Percentiles rank a stretch among this genome's conserved stretches.
phyloP scores from a whole-genome alignment of 2,797 vertebrate genomes.

The Arnoldichthys spilopterus region DNA sequence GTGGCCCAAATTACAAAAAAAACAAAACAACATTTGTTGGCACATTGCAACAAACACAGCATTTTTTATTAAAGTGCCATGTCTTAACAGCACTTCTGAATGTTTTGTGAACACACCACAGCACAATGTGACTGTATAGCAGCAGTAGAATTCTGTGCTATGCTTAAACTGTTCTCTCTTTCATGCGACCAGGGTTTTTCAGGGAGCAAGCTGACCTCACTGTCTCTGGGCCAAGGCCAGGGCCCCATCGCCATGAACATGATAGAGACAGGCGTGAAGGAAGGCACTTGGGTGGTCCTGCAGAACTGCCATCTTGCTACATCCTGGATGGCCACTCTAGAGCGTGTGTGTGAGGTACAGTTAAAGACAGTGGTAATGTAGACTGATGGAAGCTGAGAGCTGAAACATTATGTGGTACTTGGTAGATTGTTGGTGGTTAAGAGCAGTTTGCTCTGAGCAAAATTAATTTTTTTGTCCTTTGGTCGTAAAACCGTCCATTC shows the following conservation, averaged over 20 bases:
- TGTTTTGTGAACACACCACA: no score
- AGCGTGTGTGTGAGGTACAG: constrained; percentile 89
- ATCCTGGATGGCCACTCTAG: constrained; percentile 90
- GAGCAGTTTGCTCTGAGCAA: no score
- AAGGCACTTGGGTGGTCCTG: constrained; percentile 90
- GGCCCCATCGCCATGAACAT: constrained; percentile 89
- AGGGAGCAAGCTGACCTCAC: constrained; percentile 83
- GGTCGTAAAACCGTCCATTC: no score
- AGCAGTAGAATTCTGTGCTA: no score
- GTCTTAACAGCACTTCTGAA: no score
- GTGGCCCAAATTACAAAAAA: no score
- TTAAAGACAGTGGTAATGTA: neutral
- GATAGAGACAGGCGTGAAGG: constrained; percentile 83
- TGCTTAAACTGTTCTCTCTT: neutral
- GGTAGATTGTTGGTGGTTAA: neutral
- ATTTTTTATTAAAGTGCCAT: no score
- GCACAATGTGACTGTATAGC: no score
- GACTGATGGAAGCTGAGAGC: neutral
- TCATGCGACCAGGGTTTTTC: constrained; percentile 78
- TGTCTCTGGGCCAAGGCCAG: constrained; percentile 92
- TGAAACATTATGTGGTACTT: neutral
- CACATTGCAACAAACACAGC: no score
- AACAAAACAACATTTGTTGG: no score
- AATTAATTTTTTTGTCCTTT: no score
- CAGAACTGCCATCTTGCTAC: constrained; percentile 93